Percentiles rank a stretch among this genome's conserved stretches.
phyloP scores from a whole-genome alignment of 2,888 invertebrate species.

The Apotomis turbidana region DNA sequence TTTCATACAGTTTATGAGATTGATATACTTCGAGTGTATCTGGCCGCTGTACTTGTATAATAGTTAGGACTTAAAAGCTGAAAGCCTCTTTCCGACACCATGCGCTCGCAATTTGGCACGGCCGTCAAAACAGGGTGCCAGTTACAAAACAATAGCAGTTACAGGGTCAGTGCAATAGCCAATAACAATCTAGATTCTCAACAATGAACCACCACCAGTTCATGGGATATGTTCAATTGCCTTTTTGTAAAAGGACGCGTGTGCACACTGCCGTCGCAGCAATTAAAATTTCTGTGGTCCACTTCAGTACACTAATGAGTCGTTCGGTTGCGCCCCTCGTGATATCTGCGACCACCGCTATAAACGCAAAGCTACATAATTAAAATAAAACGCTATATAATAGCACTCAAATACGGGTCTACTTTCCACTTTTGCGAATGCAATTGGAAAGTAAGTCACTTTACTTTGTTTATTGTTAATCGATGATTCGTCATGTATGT shows the following conservation, averaged over 20 bases:
- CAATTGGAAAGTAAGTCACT: constrained; percentile 51
- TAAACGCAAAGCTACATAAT: constrained; percentile 63
- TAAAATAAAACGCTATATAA: constrained; percentile 60
- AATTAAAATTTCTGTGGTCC: constrained; percentile 70
- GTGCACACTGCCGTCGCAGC: constrained; percentile 7
- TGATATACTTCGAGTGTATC: not conserved
- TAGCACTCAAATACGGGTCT: constrained; percentile 49
- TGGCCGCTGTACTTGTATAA: too few species aligned
- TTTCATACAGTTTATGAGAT: not conserved
- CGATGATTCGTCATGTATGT: constrained; percentile 45
- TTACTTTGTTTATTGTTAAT: constrained; percentile 57
- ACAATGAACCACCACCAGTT: constrained; percentile 4
- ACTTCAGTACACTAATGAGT: constrained; percentile 71
- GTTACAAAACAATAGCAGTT: constrained; percentile 29
- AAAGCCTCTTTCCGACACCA: constrained; percentile 1
- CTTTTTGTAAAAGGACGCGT: constrained; percentile 13
- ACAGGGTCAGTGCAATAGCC: constrained; percentile 30
- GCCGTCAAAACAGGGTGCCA: constrained; percentile 19
- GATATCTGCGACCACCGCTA: constrained; percentile 57
- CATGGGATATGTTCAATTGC: constrained; percentile 18
- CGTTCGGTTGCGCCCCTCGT: constrained; percentile 54
- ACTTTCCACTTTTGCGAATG: constrained; percentile 50
- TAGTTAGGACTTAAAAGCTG: not conserved
- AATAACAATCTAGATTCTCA: constrained; percentile 15
- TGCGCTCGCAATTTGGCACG: constrained; percentile 29